Percentiles rank a stretch among this genome's conserved stretches.
Conservation (phyloP, 2,113 vertebrate species). For the Acrocephalus kingi region DNA sequence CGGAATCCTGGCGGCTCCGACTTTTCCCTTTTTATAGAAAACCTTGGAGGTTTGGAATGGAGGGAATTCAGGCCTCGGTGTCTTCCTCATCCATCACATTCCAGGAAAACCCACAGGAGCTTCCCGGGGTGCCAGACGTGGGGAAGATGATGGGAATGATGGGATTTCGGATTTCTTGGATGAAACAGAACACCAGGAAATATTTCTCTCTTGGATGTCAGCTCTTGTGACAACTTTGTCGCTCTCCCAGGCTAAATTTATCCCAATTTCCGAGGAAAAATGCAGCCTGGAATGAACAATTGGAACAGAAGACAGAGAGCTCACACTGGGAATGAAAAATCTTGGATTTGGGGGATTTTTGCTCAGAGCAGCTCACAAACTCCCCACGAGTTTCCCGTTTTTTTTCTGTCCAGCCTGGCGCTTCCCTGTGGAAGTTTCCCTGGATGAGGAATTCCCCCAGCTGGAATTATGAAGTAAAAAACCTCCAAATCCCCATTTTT, state of each 20-base stretch:
- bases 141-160: neutral
- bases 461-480: fast-evolving
- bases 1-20: neutral
- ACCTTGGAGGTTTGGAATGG: neutral
- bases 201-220: neutral
- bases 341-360: neutral
- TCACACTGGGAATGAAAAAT: neutral
- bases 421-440: neutral
- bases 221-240: neutral
- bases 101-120: neutral
- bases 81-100: neutral
- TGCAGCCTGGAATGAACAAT: neutral
- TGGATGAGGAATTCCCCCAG: neutral
- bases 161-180: neutral
- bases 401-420: fast-evolving
- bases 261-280: neutral
- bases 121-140: neutral
- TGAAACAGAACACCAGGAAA: neutral
- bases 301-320: neutral
- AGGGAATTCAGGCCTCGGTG: neutral
- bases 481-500: neutral
- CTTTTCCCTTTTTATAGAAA: neutral
- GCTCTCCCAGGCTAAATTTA: neutral
- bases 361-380: neutral
- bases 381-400: neutral